Evolutionary conservation across 2,113 vertebrate species (phyloP).

Genomic region (Paracanthobrama guichenoti): DNA sequence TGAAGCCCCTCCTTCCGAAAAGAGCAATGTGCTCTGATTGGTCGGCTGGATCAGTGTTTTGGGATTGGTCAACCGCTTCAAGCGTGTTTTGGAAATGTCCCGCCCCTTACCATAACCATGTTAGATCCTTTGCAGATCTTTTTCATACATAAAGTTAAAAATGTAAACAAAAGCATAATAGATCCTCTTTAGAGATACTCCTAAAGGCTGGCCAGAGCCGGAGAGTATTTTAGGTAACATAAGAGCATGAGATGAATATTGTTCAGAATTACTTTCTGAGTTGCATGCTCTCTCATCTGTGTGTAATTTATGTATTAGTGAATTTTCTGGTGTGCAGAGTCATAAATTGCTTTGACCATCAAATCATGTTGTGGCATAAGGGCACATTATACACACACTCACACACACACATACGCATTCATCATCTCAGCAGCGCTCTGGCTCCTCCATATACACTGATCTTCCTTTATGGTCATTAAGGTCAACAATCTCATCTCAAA

Average conservation of each 20-base stretch:
- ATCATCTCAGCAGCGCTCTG: not conserved
- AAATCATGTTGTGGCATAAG: not conserved
- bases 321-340: conserved; percentile 8
- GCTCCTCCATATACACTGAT: not conserved
- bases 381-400: not conserved
- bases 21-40: too few species aligned
- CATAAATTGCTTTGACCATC: conserved; percentile 40
- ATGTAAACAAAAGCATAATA: too few species aligned
- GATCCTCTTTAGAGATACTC: too few species aligned
- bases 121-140: too few species aligned
- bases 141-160: too few species aligned
- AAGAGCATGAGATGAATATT: not conserved
- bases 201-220: not conserved
- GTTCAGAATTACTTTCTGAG: conserved; percentile 6
- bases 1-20: too few species aligned
- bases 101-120: too few species aligned
- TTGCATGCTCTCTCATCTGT: not conserved
- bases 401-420: not conserved
- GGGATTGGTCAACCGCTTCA: too few species aligned
- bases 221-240: not conserved
- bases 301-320: conserved; percentile 16
- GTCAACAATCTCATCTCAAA: conserved; percentile 15
- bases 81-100: too few species aligned
- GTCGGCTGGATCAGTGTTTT: too few species aligned
- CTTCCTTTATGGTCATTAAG: not conserved